Evolutionary conservation across 2,113 vertebrate species (phyloP).

Genomic region (Columba livia): DNA sequence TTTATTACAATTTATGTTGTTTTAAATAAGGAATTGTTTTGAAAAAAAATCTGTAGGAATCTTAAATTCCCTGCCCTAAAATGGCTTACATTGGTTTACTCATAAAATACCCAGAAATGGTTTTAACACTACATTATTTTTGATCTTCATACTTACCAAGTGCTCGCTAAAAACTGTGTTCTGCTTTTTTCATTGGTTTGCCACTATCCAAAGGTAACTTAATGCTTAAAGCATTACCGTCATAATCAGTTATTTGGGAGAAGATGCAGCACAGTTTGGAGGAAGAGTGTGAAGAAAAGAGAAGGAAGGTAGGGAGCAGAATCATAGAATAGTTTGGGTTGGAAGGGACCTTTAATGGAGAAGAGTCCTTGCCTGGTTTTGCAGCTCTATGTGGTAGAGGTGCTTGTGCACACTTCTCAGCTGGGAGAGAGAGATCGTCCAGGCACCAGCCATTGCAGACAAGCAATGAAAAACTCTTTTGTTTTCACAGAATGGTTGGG

Average conservation of each 20-base stretch:
- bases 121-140: not conserved
- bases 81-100: not conserved
- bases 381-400: rapidly evolving
- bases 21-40: not conserved
- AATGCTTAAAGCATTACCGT: not conserved
- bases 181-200: not conserved
- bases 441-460: not conserved
- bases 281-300: not conserved
- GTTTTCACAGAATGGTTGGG: not conserved
- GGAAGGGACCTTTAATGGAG: not conserved
- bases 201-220: not conserved
- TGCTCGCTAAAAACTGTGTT: not conserved
- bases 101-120: not conserved
- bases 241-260: not conserved
- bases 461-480: not conserved
- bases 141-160: not conserved
- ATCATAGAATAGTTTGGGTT: not conserved
- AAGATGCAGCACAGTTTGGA: rapidly evolving
- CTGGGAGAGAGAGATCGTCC: not conserved
- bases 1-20: not conserved
- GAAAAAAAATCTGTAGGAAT: not conserved
- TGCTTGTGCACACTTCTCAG: not conserved
- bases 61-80: not conserved
- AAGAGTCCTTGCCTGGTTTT: not conserved
- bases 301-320: not conserved